Evolutionary conservation across 2,113 vertebrate genomes (phyloP).

Genomic region (Camarhynchus parvulus): DNA sequence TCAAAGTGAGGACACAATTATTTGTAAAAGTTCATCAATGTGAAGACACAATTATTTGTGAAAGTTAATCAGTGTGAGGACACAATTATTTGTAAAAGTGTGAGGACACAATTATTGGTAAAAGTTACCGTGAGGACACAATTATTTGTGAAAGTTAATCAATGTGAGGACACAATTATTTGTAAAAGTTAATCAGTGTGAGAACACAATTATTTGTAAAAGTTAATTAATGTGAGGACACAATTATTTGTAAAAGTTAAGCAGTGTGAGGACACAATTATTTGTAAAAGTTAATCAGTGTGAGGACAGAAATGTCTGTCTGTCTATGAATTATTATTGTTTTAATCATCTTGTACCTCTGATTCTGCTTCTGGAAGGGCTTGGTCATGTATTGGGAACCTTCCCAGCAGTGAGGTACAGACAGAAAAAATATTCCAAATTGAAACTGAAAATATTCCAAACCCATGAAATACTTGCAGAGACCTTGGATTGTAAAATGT

Average conservation of each 20-base stretch:
- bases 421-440: not conserved
- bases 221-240: no score
- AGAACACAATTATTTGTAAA: not conserved
- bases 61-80: no score
- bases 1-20: not conserved
- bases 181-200: not conserved
- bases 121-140: not conserved
- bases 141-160: not conserved
- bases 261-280: not conserved
- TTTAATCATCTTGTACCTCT: constrained; percentile 21
- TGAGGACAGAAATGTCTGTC: not conserved
- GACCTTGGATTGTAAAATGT: not conserved
- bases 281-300: not conserved
- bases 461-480: not conserved
- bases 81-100: not conserved
- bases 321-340: not conserved
- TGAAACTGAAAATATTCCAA: not conserved
- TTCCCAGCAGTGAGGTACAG: not conserved
- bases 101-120: not conserved
- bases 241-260: not conserved
- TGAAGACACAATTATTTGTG: not conserved
- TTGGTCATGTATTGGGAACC: not conserved
- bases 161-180: no score
- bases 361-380: constrained; percentile 20
- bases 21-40: not conserved